phyloP scores from a whole-genome alignment of 2,113 vertebrate species.

The Lepus europaeus region DNA sequence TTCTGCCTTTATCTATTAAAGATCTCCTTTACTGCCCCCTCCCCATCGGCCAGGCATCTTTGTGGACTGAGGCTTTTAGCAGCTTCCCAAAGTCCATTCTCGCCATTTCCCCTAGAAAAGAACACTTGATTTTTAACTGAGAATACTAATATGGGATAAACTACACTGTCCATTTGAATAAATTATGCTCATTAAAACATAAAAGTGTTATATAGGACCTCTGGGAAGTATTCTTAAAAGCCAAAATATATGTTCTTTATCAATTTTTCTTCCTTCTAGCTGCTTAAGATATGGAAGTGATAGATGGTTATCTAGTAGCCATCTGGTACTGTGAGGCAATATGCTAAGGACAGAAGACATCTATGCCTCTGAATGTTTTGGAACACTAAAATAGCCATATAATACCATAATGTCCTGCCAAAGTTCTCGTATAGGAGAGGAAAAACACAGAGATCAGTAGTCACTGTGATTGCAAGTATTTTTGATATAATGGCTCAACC shows the following conservation, averaged over 20 bases:
- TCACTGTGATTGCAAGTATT: background rate
- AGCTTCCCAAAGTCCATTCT: background rate
- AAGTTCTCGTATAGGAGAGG: background rate
- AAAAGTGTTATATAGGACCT: background rate
- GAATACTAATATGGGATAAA: background rate
- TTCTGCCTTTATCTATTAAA: background rate
- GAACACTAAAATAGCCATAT: background rate
- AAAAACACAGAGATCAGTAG: background rate
- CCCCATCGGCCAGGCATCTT: background rate
- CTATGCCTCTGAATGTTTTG: background rate
- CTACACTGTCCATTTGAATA: background rate
- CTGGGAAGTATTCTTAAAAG: slow-evolving; percentile 1
- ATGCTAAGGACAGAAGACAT: background rate
- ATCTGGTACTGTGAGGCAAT: background rate
- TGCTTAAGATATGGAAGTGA: background rate
- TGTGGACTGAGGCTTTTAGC: background rate
- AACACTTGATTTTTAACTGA: background rate
- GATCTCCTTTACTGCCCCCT: background rate
- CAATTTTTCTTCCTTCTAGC: background rate
- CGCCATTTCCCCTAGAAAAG: slow-evolving; percentile 1
- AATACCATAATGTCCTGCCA: background rate
- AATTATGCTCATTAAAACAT: background rate
- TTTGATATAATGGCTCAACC: background rate
- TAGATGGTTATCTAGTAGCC: background rate
- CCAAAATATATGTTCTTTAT: background rate